These are phyloP conservation scores for Lasiurus borealis DNA, from an alignment of 2,113 vertebrate genomes.

Conservation along the genomic window DNA sequence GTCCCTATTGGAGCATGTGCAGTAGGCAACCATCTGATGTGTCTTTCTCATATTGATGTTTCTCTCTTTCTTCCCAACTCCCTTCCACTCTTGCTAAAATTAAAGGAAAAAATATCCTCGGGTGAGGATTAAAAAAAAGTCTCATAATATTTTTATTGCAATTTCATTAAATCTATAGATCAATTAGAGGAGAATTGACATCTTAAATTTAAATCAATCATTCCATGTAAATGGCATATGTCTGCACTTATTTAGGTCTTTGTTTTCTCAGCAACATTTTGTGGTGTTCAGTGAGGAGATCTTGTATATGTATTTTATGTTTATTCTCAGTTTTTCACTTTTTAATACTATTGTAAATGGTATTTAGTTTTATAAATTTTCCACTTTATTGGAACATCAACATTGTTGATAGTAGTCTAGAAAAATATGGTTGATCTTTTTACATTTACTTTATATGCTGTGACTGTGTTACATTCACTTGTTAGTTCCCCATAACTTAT, in stretches of 20 bases:
- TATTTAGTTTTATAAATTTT: neutral
- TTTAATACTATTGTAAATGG: neutral
- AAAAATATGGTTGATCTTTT: neutral
- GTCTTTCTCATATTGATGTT: too few species aligned
- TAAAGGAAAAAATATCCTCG: too few species aligned
- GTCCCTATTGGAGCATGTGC: too few species aligned
- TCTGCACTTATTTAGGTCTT: neutral
- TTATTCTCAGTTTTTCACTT: constrained; percentile 6
- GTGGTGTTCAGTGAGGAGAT: neutral
- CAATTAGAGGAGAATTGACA: neutral
- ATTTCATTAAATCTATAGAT: neutral
- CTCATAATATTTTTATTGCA: neutral
- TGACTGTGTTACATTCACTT: neutral
- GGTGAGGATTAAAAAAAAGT: neutral
- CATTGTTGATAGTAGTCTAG: neutral
- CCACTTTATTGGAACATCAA: neutral
- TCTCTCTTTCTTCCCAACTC: too few species aligned
- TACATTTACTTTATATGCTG: neutral
- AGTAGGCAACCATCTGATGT: too few species aligned
- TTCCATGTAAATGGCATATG: neutral
- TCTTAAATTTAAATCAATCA: neutral
- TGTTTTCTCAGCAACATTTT: neutral
- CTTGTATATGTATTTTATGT: neutral
- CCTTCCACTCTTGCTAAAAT: too few species aligned
- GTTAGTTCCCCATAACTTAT: neutral